Conservation (phyloP, 64 coral and sea anemone species). For the Stichodactyla mertensii region DNA sequence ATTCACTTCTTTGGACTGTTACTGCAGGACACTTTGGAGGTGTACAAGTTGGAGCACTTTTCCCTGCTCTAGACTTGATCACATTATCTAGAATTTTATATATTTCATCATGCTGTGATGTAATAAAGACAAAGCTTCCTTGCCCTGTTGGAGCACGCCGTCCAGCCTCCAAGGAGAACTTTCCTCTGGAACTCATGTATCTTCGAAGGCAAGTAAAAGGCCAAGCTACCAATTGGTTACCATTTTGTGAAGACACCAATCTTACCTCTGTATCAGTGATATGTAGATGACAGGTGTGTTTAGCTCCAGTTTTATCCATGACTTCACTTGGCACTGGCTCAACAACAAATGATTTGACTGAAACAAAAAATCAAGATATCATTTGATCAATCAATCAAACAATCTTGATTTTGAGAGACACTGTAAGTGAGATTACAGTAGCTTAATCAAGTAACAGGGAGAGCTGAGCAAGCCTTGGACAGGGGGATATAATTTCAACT, state of each 20-base stretch:
- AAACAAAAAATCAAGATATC: background rate
- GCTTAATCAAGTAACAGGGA: background rate
- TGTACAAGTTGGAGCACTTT: background rate
- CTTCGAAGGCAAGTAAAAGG: constrained; percentile 87
- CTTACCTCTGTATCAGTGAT: constrained; percentile 79
- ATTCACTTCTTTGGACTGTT: background rate
- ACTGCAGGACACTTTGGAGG: background rate
- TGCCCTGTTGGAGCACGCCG: constrained; percentile 87
- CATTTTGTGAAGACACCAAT: constrained; percentile 72
- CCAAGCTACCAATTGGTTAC: constrained; percentile 78
- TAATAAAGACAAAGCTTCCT: constrained; percentile 82
- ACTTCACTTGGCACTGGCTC: constrained; percentile 55
- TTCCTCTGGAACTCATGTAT: constrained; percentile 83
- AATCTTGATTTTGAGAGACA: background rate
- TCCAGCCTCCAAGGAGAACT: constrained; percentile 91
- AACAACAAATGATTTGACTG: constrained; percentile 87
- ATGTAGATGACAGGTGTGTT: constrained; percentile 62
- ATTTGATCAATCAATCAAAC: background rate
- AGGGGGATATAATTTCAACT: no score
- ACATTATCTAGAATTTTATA: constrained; percentile 87
- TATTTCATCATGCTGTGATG: constrained; percentile 80
- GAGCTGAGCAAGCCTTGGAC: no score
- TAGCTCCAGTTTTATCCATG: constrained; percentile 69
- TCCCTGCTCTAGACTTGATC: constrained; percentile 66
- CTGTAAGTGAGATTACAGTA: no score